Percentiles rank a stretch among this genome's conserved stretches.
These are phyloP conservation scores for Drosophila peninsularis DNA, from an alignment of 2,888 invertebrate genomes.

Conservation along the genomic window DNA sequence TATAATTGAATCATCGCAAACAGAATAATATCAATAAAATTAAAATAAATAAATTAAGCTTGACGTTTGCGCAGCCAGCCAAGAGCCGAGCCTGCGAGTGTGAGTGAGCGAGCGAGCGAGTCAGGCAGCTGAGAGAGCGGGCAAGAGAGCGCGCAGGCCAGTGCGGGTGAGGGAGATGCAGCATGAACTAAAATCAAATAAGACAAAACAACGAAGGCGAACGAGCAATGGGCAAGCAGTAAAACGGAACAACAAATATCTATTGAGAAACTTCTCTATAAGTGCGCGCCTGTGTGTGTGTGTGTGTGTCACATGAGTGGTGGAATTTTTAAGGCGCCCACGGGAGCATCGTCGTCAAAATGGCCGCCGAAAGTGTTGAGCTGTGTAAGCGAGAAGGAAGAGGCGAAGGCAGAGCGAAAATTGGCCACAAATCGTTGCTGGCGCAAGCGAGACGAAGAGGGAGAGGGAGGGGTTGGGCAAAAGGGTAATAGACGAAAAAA, in stretches of 20 bases:
- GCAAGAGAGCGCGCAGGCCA: slow-evolving; percentile 3
- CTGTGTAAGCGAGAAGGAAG: slow-evolving; percentile 37
- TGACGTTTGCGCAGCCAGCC: slow-evolving; percentile 40
- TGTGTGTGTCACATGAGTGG: slow-evolving; percentile 58
- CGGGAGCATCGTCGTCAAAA: slow-evolving; percentile 67
- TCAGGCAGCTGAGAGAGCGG: slow-evolving; percentile 1
- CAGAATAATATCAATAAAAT: slow-evolving; percentile 67
- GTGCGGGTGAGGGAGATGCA: slow-evolving; percentile 23
- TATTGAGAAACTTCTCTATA: slow-evolving; percentile 54
- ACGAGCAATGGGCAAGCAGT: slow-evolving; percentile 29
- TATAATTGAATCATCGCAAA: slow-evolving; percentile 66
- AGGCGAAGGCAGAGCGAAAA: slow-evolving; percentile 21
- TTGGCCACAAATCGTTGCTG: slow-evolving; percentile 27
- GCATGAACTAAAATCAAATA: slow-evolving; percentile 42
- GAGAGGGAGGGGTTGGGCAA: slow-evolving; percentile 2
- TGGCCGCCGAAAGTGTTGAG: slow-evolving; percentile 80
- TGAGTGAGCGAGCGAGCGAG: background rate
- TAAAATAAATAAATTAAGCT: slow-evolving; percentile 66
- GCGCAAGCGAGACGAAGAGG: background rate
- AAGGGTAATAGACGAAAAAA: slow-evolving; percentile 15
- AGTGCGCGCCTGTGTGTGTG: slow-evolving; percentile 14
- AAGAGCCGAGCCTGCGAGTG: slow-evolving; percentile 6
- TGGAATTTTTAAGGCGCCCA: slow-evolving; percentile 68
- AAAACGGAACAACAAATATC: slow-evolving; percentile 46
- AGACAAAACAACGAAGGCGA: slow-evolving; percentile 33